Base-by-base conservation (phyloP, 2,888 invertebrate species). In the Ctena decussata region DNA sequence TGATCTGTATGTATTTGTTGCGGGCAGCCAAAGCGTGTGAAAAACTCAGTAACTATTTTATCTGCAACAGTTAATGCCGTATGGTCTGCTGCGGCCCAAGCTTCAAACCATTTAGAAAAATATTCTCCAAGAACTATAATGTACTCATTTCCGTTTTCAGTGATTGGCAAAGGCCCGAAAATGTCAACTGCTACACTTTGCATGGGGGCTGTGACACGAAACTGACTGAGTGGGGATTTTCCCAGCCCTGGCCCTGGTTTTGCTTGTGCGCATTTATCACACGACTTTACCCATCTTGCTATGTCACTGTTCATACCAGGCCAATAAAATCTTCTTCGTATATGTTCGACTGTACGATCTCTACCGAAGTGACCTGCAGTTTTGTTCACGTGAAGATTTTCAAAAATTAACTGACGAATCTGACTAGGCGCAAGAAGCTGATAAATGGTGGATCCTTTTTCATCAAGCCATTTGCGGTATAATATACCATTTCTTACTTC, bases 91-190 rank as follows among this genome's bases (percentile, higher is more conserved):
- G 82, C 75, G 15, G 86, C 81, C 49, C 73, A 80, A 37, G 82
- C 77, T 32, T 76, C 79, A 24, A 71, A 73, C 89, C 89, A 90
- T 53, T 89, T 90, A 12, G 87, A 85, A 77, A 86, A 92, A 70
- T 91, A 89, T 53, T 90, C 89, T 0, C 77, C 53, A 91, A n/a
- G n/a, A n/a, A n/a, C n/a, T n/a, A n/a, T n/a, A n/a, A n/a, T n/a
- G n/a, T n/a, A n/a, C n/a, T n/a, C 53, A 65, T 91, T 90, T 8
- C 80, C 82, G 74, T 80, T 80, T 15, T 76, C 74, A n/a, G 86
- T 89, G n/a, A 77, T n/a, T n/a, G 85, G 85, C 3, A 91, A 76
- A 8, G 87, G 87, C 15, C 92, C 89, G 37, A 90, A 57, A 18
- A 89, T 84, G 53, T 90, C 91, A 32, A 90, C 69, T 12, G 82